Conservation (phyloP, 2,888 invertebrate species). For the Altica lythri region DNA sequence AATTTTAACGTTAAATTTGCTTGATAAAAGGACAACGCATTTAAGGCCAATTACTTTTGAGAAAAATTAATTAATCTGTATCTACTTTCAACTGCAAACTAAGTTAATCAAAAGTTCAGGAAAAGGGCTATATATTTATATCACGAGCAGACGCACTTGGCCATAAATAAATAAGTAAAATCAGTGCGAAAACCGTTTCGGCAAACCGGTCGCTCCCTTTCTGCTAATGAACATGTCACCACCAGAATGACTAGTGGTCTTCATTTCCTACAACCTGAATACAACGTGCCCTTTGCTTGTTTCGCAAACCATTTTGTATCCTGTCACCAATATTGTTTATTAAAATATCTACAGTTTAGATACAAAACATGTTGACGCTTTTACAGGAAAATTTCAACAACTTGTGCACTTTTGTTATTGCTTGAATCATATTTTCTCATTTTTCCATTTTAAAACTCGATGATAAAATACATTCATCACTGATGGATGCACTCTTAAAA, state of each 20-base stretch:
- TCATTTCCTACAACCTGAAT: conserved; percentile 44
- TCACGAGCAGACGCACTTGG: conserved; percentile 38
- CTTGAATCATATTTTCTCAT: no score
- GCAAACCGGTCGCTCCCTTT: conserved; percentile 33
- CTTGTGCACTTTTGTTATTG: no score
- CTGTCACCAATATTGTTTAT: conserved; percentile 35
- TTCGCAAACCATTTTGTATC: conserved; percentile 20
- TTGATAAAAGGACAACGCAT: no score
- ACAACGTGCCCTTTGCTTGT: conserved; percentile 27
- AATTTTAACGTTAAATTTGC: no score
- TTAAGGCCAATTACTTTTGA: background rate
- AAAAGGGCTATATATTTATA: conserved; percentile 39
- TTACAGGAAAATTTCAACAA: no score
- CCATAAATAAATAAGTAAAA: conserved; percentile 46
- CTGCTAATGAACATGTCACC: conserved; percentile 50
- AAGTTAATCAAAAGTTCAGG: conserved; percentile 23
- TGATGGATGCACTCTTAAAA: no score
- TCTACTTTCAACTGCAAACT: conserved; percentile 18
- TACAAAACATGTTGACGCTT: conserved; percentile 13
- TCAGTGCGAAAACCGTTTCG: conserved; percentile 37
- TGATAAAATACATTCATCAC: no score
- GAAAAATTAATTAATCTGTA: conserved; percentile 8
- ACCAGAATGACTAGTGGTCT: conserved; percentile 50
- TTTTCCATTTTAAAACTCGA: no score
- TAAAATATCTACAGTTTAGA: conserved; percentile 28